Evolutionary conservation across 2,888 invertebrate genomes (phyloP), one percentile per base, ranked within the genome.

Genomic region (Eupithecia exiguata): DNA sequence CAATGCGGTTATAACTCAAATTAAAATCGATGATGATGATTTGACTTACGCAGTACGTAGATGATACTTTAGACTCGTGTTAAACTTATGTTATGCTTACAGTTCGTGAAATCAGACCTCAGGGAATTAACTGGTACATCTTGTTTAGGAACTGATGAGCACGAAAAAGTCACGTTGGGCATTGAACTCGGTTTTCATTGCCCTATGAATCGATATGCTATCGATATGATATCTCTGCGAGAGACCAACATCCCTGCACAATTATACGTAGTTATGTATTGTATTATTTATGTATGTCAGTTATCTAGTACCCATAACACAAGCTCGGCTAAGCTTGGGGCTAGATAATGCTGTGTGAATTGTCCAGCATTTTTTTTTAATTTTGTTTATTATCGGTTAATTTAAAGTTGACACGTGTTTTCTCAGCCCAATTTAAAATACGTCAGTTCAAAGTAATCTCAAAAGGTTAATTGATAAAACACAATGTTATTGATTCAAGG

Each of bases 401-500:
- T 58, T 25, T 4, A 58, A 25, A 62, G 35, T 35, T 18, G 12
- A 62, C 16, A 0, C 18, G 18, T 35, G 35, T 62, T 62, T 35
- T 18, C 9, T 62, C 9, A 62, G 35, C 62, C 62, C 18, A 35
- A 62, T 62, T 62, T 21, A 35, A 62, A 62, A 30, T 62, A 30
- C 61, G 21, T 58, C n/a, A 25, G 25, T 58, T 38, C 38, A 65
- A 65, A 65, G 36, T 1, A 65, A 36, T 65, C 14, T 18, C n/a
- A n/a, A 65, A 65, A 36, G 18, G 63, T 18, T 65, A 65, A 66
- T 21, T 40, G 40, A 43, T 40, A 25, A 18, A 68, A 46, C 16
- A 68, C 49, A 46, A 49, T 49, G 18, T 30, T 68, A 18, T 68
- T 49, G 68, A 68, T 25, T 43, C 21, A 40, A n/a, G 66, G 40